Conservation (phyloP, 1,140 invertebrate species). For the Ericerus pela region DNA sequence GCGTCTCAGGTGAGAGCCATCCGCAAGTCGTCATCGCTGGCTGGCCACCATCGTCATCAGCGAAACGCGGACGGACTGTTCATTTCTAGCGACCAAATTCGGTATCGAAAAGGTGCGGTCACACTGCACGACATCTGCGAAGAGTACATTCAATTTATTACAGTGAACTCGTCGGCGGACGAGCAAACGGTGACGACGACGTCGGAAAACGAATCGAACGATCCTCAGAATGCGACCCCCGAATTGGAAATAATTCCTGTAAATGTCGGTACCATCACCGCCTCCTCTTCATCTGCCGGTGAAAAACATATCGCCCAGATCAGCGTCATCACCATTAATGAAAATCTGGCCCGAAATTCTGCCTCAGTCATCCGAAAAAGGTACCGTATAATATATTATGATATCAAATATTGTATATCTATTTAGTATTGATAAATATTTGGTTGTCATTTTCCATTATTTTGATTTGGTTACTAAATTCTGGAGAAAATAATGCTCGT, state of each 20-base stretch:
- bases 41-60: too few species aligned
- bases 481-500: too few species aligned
- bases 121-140: not conserved
- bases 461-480: too few species aligned
- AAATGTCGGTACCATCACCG: too few species aligned
- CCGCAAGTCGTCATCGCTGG: not conserved
- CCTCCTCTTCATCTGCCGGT: too few species aligned
- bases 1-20: not conserved
- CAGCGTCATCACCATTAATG: constrained; percentile 1
- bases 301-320: not conserved
- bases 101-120: not conserved
- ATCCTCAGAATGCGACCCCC: not conserved
- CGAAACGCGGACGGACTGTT: not conserved
- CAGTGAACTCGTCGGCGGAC: not conserved
- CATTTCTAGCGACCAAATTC: not conserved
- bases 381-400: too few species aligned
- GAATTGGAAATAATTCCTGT: constrained; percentile 5
- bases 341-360: not conserved
- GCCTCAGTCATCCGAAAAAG: not conserved
- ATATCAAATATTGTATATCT: too few species aligned
- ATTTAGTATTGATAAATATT: too few species aligned
- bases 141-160: constrained; percentile 7
- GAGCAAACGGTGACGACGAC: not conserved
- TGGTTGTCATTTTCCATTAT: too few species aligned
- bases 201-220: not conserved